phyloP scores from a whole-genome alignment of 2,888 invertebrate genomes.

The Augochlorella aurata region DNA sequence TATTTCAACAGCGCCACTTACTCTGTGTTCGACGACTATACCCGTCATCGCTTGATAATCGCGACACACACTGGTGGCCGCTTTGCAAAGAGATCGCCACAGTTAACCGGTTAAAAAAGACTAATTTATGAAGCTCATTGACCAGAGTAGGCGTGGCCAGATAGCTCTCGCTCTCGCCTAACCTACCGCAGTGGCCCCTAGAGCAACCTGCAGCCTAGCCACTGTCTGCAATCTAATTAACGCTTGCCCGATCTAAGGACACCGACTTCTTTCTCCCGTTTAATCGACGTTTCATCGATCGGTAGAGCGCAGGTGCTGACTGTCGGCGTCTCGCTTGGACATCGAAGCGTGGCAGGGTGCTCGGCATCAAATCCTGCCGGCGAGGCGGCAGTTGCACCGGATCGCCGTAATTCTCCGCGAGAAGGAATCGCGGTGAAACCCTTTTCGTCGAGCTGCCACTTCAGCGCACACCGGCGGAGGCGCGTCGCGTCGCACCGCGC shows the following conservation, averaged over 20 bases:
- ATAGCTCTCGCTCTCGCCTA: too few relatives aligned
- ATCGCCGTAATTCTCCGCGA: conserved; percentile 65
- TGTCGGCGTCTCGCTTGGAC: conserved; percentile 47
- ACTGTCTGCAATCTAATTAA: neutral
- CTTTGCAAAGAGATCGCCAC: too few relatives aligned
- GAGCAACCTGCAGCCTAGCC: too few relatives aligned
- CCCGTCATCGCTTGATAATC: too few relatives aligned
- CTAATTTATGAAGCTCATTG: too few relatives aligned
- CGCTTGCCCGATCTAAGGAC: neutral
- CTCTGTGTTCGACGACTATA: too few relatives aligned
- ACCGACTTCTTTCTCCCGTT: neutral
- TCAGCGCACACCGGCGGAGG: conserved; percentile 36
- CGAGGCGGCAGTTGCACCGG: conserved; percentile 57
- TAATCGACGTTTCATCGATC: neutral
- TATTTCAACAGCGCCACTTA: too few relatives aligned
- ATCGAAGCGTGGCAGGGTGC: conserved; percentile 61
- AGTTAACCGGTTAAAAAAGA: too few relatives aligned
- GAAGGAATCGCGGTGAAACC: conserved; percentile 63
- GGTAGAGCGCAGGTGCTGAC: conserved; percentile 34
- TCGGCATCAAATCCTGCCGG: conserved; percentile 59
- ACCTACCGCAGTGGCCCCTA: too few relatives aligned
- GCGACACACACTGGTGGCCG: too few relatives aligned
- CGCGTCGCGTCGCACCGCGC: conserved; percentile 18
- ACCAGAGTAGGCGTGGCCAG: too few relatives aligned
- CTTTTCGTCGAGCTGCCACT: conserved; percentile 59